A percentile compares a stretch with the other conserved stretches of the same genome.
Evolutionary conservation across 2,888 invertebrate genomes (phyloP).

Genomic region (Idaea aversata): DNA sequence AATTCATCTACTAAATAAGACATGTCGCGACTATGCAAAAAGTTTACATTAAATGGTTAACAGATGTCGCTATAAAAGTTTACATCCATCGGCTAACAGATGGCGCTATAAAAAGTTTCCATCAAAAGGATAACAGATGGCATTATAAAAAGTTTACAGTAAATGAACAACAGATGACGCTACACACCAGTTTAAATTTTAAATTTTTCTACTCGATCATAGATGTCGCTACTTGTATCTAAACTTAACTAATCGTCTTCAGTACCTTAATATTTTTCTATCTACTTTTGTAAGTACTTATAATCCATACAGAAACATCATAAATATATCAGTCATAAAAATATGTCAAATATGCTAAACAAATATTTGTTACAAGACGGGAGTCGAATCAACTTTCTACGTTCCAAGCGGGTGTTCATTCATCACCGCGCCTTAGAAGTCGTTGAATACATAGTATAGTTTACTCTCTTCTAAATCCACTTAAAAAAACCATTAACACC

Average conservation of each 20-base stretch:
- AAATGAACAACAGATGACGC: slow-evolving; percentile 40
- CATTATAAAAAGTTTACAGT: slow-evolving; percentile 17
- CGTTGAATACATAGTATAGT: no score
- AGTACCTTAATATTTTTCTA: background rate
- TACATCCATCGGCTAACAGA: slow-evolving; percentile 21
- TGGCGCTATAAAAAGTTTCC: slow-evolving; percentile 14
- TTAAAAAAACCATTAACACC: slow-evolving; percentile 11
- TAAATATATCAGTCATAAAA: no score
- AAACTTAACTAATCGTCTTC: background rate
- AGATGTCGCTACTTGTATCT: background rate
- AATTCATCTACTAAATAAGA: slow-evolving; percentile 14
- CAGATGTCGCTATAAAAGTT: slow-evolving; percentile 6
- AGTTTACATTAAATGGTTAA: background rate
- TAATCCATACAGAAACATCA: no score
- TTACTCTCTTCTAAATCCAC: no score
- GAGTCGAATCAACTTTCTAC: no score
- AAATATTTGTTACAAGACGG: no score
- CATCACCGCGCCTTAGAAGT: no score
- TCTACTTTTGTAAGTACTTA: slow-evolving; percentile 2
- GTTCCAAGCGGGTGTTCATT: no score
- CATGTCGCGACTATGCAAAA: background rate
- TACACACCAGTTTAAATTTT: slow-evolving; percentile 3
- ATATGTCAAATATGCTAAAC: no score
- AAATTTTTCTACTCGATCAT: background rate
- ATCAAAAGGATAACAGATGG: slow-evolving; percentile 34